Percentiles rank a stretch among this genome's conserved stretches.
Conservation (phyloP, 2,113 vertebrate genomes). For the Cavia aperea region DNA sequence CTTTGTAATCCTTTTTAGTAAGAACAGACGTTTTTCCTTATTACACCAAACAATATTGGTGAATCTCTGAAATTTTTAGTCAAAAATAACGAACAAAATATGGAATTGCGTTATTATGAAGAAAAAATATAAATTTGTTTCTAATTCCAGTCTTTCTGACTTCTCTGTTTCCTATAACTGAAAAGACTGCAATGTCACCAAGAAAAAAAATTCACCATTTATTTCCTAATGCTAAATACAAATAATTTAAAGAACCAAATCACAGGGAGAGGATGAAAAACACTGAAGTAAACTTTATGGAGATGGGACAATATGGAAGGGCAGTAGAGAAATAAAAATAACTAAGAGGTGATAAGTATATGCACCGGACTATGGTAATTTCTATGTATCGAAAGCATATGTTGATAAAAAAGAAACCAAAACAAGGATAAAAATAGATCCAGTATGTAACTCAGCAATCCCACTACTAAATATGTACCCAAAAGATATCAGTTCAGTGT, state of each 20-base stretch:
- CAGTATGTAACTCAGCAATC: not conserved
- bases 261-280: not conserved
- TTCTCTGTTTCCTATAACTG: not conserved
- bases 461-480: not conserved
- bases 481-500: not conserved
- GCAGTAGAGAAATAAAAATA: not conserved
- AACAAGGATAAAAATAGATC: not conserved
- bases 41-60: not conserved
- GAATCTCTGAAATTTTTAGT: conserved; percentile 56
- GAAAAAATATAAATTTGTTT: not conserved
- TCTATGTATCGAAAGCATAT: not conserved
- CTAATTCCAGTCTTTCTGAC: not conserved
- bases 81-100: conserved; percentile 36
- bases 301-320: not conserved
- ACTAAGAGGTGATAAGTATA: not conserved
- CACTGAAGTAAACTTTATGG: not conserved
- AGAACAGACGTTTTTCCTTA: conserved; percentile 19
- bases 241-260: not conserved
- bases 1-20: conserved; percentile 35
- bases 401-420: not conserved
- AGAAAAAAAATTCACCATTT: not conserved
- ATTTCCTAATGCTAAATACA: not conserved
- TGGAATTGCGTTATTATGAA: conserved; percentile 5
- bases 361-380: not conserved
- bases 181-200: not conserved